A percentile compares a stretch with the other conserved stretches of the same genome.
Evolutionary conservation across 2,888 invertebrate genomes (phyloP).

Genomic region (Priapulus caudatus): DNA sequence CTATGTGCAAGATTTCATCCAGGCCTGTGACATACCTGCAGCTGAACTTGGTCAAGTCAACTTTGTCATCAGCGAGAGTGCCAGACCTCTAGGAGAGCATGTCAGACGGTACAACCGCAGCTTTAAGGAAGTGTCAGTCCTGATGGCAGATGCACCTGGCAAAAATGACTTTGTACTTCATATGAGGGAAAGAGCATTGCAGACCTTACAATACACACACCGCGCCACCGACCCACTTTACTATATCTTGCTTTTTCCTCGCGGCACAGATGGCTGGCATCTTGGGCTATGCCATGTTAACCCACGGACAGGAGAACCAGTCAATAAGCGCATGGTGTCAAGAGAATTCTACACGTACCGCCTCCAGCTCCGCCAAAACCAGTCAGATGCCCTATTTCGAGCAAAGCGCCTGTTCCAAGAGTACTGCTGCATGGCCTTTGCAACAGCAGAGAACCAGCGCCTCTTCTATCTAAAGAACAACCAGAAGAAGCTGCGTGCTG

Average conservation of each 20-base stretch:
- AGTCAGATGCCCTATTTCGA: too few relatives aligned
- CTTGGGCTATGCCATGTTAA: conserved; percentile 12
- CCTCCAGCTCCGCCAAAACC: conserved; percentile 13
- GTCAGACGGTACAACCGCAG: conserved; percentile 21
- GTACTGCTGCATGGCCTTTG: too few relatives aligned
- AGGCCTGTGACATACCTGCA: too few relatives aligned
- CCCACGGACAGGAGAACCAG: conserved; percentile 15
- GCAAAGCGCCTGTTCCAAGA: too few relatives aligned
- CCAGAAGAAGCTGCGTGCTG: too few relatives aligned
- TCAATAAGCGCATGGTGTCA: conserved; percentile 23
- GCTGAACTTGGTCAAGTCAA: too few relatives aligned
- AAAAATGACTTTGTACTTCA: conserved; percentile 31
- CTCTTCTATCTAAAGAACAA: too few relatives aligned
- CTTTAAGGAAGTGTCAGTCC: conserved; percentile 24
- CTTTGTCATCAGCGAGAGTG: conserved; percentile 16
- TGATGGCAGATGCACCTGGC: conserved; percentile 20
- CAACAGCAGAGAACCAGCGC: too few relatives aligned
- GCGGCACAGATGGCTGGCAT: conserved; percentile 22
- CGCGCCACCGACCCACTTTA: conserved; percentile 33
- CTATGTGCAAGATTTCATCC: too few relatives aligned
- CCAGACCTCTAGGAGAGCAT: conserved; percentile 14
- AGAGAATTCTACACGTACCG: conserved; percentile 21
- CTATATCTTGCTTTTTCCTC: conserved; percentile 35
- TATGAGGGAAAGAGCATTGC: conserved; percentile 22
- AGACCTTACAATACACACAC: conserved; percentile 29